phyloP scores from a whole-genome alignment of 1,140 invertebrate species.

The Callitettix versicolor region DNA sequence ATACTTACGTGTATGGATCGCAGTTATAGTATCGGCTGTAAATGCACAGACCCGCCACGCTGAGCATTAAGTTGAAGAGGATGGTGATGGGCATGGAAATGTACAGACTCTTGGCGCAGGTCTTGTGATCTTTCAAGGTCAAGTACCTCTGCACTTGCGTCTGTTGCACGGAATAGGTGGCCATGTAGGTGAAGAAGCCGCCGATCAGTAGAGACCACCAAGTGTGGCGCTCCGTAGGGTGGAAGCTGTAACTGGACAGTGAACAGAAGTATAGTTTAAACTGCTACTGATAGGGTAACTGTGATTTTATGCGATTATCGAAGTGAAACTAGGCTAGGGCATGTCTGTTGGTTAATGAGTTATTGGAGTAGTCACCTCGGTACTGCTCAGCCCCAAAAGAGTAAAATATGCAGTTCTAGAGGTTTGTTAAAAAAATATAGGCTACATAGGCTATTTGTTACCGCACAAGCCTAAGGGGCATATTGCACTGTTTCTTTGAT shows the following conservation, averaged over 20 bases:
- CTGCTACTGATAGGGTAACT: too few species aligned
- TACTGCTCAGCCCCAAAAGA: too few species aligned
- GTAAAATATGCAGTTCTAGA: too few species aligned
- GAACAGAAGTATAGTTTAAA: too few species aligned
- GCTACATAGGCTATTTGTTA: too few species aligned
- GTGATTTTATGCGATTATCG: too few species aligned
- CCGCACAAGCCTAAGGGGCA: too few species aligned
- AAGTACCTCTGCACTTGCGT: conserved; percentile 77
- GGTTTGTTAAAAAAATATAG: too few species aligned
- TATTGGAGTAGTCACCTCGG: too few species aligned
- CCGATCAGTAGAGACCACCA: conserved; percentile 63
- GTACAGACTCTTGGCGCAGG: conserved; percentile 53
- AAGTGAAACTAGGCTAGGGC: too few species aligned
- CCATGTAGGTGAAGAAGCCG: conserved; percentile 58
- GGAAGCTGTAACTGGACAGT: conserved; percentile 37
- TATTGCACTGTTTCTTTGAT: too few species aligned
- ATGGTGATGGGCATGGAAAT: conserved; percentile 58
- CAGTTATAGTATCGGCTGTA: conserved; percentile 64
- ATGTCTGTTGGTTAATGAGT: too few species aligned
- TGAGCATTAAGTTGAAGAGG: conserved; percentile 52
- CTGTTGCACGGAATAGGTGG: conserved; percentile 75
- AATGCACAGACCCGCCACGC: conserved; percentile 66
- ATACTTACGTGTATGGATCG: conserved; percentile 46
- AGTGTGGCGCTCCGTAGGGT: conserved; percentile 65
- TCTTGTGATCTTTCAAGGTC: conserved; percentile 53